Conservation (phyloP, 2,888 invertebrate genomes). For the Netelia melanura region DNA sequence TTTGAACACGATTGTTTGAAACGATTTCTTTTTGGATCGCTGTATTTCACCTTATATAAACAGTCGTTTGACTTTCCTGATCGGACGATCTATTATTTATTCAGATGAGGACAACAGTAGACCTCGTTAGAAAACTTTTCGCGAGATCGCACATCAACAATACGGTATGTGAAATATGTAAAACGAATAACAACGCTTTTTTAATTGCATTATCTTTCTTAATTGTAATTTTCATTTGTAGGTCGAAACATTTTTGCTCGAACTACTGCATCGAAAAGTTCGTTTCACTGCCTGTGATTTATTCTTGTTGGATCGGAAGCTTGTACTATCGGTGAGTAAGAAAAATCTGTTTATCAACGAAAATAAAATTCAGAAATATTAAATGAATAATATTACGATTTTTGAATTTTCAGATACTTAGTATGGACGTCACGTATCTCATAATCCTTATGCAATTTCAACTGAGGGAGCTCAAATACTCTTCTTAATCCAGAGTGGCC, state of each 20-base stretch:
- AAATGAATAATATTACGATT: not conserved
- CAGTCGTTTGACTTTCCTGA: not conserved
- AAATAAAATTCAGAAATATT: not conserved
- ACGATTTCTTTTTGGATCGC: too few species aligned
- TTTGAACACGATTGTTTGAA: too few species aligned
- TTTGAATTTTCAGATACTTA: conserved; percentile 21
- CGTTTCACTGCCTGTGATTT: conserved; percentile 77
- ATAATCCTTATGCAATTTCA: conserved; percentile 19
- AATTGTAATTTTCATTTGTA: conserved; percentile 52
- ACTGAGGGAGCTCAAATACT: conserved; percentile 33
- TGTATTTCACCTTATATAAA: too few species aligned
- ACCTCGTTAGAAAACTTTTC: conserved; percentile 36
- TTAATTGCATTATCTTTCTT: not conserved
- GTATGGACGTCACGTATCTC: conserved; percentile 37
- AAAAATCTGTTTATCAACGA: not conserved
- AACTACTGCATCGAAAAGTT: conserved; percentile 73
- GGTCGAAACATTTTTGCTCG: conserved; percentile 77
- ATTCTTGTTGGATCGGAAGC: conserved; percentile 75
- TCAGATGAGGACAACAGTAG: conserved; percentile 49
- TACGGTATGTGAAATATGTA: conserved; percentile 19
- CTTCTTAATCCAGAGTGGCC: not conserved
- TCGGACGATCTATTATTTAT: not conserved
- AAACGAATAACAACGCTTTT: not conserved
- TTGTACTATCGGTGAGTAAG: conserved; percentile 77
- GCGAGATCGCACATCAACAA: conserved; percentile 12